Conservation (phyloP, 2,888 invertebrate species). For the Drepanosiphum platanoidis region DNA sequence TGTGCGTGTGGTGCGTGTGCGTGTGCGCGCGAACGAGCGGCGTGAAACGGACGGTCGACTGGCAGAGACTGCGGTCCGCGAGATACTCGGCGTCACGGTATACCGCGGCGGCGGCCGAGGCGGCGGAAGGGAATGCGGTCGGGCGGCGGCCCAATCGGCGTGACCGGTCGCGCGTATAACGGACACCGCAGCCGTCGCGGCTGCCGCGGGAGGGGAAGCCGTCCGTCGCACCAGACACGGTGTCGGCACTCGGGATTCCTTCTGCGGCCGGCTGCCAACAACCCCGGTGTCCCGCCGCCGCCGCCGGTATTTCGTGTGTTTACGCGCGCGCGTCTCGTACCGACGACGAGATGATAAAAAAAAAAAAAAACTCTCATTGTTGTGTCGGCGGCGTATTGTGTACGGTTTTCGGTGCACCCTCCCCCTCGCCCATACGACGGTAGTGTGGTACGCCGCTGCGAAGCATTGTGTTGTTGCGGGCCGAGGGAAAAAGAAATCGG, state of each 20-base stretch:
- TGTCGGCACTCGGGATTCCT: constrained; percentile 59
- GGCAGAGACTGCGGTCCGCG: background rate
- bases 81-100: background rate
- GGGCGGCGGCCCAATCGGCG: constrained; percentile 58
- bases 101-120: constrained; percentile 11
- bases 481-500: constrained; percentile 38
- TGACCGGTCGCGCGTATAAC: constrained; percentile 53
- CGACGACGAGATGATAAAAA: background rate
- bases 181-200: constrained; percentile 49
- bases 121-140: constrained; percentile 47
- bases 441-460: background rate
- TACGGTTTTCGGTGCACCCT: background rate
- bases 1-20: background rate
- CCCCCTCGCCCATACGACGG: too few species aligned
- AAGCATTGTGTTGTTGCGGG: background rate
- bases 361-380: too few species aligned
- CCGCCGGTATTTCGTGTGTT: constrained; percentile 5
- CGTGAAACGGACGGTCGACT: constrained; percentile 1
- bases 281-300: background rate
- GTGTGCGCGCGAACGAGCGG: background rate
- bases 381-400: background rate
- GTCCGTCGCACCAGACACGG: constrained; percentile 48
- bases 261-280: constrained; percentile 11
- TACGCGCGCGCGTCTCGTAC: background rate
- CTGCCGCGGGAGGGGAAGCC: background rate